phyloP scores from a whole-genome alignment of 2,888 invertebrate species.

The Euplagia quadripunctaria region DNA sequence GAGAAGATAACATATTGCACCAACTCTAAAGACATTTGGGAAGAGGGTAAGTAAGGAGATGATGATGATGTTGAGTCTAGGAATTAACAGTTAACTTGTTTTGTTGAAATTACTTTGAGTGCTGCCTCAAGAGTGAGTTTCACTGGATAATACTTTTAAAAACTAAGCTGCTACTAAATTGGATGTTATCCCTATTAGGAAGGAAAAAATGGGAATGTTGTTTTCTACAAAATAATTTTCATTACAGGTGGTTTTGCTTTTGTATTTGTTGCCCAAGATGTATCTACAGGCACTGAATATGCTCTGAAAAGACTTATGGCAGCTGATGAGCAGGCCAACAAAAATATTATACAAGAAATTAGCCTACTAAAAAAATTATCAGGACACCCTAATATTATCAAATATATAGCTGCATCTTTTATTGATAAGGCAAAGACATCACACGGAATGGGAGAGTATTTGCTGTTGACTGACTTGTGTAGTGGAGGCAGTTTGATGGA shows the following conservation, averaged over 20 bases:
- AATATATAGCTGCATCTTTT: conserved; percentile 94
- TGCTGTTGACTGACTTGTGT: conserved; percentile 97
- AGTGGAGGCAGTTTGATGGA: conserved; percentile 93
- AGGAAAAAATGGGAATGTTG: background rate
- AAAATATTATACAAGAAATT: conserved; percentile 93
- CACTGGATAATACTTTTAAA: too few species aligned
- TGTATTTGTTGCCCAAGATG: conserved; percentile 97
- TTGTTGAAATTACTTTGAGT: too few species aligned
- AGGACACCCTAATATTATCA: conserved; percentile 96
- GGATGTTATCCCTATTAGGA: too few species aligned
- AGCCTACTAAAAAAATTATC: conserved; percentile 95
- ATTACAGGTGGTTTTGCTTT: conserved; percentile 97
- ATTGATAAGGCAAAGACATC: conserved; percentile 93
- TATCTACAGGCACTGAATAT: conserved; percentile 94
- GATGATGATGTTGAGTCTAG: too few species aligned
- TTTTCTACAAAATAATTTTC: conserved; percentile 41
- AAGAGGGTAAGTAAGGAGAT: too few species aligned
- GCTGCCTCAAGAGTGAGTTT: too few species aligned
- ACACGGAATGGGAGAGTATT: conserved; percentile 95
- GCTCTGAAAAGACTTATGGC: conserved; percentile 96
- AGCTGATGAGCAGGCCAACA: conserved; percentile 93
- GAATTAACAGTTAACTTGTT: too few species aligned
- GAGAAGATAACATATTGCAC: too few species aligned
- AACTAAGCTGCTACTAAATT: too few species aligned
- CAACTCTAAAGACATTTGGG: too few species aligned